A percentile compares a stretch with the other conserved stretches of the same genome.
These are phyloP conservation scores for Venturia canescens DNA, from an alignment of 1,140 invertebrate species.

Conservation along the genomic window DNA sequence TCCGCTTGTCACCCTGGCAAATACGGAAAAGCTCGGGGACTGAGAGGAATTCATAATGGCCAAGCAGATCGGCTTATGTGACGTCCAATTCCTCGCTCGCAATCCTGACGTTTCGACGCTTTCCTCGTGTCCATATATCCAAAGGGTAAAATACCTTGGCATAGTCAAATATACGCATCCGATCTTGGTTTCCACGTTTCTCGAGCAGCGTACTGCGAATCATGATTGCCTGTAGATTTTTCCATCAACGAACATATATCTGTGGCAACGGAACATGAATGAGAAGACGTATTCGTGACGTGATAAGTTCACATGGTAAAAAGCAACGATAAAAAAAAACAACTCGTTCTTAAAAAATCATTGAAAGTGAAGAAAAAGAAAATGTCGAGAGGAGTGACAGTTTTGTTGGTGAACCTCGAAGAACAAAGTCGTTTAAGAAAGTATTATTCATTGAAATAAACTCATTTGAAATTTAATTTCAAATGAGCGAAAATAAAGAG, in stretches of 20 bases:
- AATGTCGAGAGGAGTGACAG: no score
- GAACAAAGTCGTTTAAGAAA: no score
- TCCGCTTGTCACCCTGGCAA: constrained; percentile 7
- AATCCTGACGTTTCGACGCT: constrained; percentile 45
- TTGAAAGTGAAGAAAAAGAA: no score
- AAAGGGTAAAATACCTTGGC: constrained; percentile 16
- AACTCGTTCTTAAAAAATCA: no score
- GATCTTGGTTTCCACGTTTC: background rate
- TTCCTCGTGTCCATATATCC: background rate
- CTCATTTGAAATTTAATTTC: no score
- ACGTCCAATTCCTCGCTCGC: background rate
- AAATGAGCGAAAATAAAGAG: no score
- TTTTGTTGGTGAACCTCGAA: no score
- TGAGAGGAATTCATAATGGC: constrained; percentile 13
- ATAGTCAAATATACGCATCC: background rate
- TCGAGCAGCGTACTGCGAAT: background rate
- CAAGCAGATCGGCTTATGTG: constrained; percentile 58
- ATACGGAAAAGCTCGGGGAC: constrained; percentile 9
- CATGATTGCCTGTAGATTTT: background rate
- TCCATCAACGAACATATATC: background rate
- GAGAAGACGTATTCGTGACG: no score
- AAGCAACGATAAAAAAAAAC: no score
- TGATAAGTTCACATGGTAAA: no score
- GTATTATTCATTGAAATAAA: no score
- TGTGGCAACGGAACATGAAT: no score